Evolutionary conservation across 2,797 vertebrate genomes (phyloP).

Genomic region (Synaphobranchus kaupii): DNA sequence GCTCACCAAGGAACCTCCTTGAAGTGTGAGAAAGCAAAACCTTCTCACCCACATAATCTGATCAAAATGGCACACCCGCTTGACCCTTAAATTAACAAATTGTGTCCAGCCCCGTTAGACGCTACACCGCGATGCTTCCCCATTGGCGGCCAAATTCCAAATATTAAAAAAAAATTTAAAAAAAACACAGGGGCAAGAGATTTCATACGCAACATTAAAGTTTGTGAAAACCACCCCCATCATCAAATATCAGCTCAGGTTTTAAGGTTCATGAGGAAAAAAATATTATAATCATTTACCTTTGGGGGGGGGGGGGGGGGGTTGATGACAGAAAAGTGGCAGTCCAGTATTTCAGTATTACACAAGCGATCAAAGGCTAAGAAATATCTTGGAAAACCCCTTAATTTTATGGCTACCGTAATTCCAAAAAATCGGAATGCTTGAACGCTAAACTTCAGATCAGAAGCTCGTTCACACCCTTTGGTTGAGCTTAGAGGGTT

Average conservation of each 20-base stretch:
- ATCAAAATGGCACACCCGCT: not conserved
- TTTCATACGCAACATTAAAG: not conserved
- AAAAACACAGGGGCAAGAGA: not conserved
- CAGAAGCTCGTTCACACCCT: conserved; percentile 60
- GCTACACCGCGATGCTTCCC: not conserved
- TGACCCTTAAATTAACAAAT: not conserved
- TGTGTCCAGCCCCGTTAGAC: not conserved
- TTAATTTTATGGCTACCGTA: conserved; percentile 50
- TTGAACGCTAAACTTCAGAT: conserved; percentile 63
- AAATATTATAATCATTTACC: not conserved
- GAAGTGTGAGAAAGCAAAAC: conserved; percentile 2
- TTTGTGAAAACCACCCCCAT: not conserved
- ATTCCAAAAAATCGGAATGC: conserved; percentile 62
- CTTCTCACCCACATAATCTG: conserved; percentile 11
- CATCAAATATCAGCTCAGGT: not conserved
- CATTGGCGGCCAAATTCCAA: not conserved
- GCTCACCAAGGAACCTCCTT: not conserved
- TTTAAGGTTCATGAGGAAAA: not conserved
- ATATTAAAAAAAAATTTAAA: not conserved
- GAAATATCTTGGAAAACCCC: conserved; percentile 45
- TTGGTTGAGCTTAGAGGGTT: conserved; percentile 57
- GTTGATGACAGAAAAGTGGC: not conserved
- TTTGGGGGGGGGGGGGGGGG: not conserved
- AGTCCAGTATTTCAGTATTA: conserved; percentile 29
- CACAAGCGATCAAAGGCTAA: conserved; percentile 46